phyloP scores from a whole-genome alignment of 2,888 invertebrate species.

The Athalia rosae region DNA sequence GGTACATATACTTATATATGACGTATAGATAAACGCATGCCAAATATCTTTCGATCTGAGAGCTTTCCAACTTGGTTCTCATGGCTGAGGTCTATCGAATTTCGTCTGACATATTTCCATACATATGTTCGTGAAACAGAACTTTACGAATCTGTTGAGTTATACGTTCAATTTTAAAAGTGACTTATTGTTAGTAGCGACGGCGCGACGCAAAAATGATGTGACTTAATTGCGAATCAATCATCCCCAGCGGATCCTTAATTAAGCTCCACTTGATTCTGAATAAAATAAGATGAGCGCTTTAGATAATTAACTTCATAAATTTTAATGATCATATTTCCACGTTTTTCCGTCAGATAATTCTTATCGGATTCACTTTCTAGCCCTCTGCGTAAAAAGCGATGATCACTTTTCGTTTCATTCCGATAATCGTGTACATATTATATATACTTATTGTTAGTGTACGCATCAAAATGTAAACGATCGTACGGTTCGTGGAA shows the following conservation, averaged over 20 bases:
- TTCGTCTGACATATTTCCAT: not conserved
- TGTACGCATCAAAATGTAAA: too few species aligned
- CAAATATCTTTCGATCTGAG: conserved; percentile 9
- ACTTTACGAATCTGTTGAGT: not conserved
- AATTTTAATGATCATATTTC: too few species aligned
- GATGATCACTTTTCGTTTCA: too few species aligned
- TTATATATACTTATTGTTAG: too few species aligned
- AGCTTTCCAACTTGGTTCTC: conserved; percentile 23
- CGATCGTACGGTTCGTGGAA: too few species aligned
- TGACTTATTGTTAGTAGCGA: not conserved
- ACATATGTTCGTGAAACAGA: not conserved
- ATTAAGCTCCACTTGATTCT: not conserved
- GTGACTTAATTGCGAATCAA: not conserved
- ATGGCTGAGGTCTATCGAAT: conserved; percentile 14
- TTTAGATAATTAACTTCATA: not conserved
- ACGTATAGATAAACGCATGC: not conserved
- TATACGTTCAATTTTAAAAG: not conserved
- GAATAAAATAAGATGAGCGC: not conserved
- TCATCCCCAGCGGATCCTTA: not conserved
- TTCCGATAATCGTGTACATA: too few species aligned
- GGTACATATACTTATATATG: not conserved
- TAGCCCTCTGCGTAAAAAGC: too few species aligned
- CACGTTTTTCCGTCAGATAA: too few species aligned
- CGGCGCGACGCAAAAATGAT: not conserved
- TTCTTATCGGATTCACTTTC: too few species aligned